Evolutionary conservation across 2,113 vertebrate species (phyloP).

Genomic region (Myotis yumanensis): DNA sequence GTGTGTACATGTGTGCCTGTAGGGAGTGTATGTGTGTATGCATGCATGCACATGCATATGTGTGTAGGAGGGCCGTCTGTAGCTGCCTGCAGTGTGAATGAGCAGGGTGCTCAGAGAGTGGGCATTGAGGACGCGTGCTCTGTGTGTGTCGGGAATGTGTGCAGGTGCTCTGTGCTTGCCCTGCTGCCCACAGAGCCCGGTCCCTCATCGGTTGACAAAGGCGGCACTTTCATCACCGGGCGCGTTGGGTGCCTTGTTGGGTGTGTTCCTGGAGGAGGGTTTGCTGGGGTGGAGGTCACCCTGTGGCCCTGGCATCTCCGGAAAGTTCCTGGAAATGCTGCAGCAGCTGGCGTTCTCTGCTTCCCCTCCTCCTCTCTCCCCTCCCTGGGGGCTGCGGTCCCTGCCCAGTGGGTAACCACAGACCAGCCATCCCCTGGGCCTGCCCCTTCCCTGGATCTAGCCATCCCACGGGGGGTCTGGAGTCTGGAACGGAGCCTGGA

Average conservation of each 20-base stretch:
- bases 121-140: background rate
- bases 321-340: background rate
- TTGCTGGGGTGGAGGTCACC: background rate
- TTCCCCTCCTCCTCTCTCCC: too few relatives aligned
- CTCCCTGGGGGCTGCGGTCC: background rate
- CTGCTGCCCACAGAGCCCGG: fast-evolving
- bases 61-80: background rate
- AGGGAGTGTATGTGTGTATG: background rate
- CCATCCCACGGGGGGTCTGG: background rate
- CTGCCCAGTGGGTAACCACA: background rate
- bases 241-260: background rate
- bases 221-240: background rate
- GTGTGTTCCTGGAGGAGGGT: background rate
- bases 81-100: background rate
- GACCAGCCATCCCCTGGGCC: background rate
- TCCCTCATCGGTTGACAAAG: background rate
- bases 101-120: background rate
- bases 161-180: fast-evolving
- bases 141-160: fast-evolving
- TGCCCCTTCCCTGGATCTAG: background rate
- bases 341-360: background rate
- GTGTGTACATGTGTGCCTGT: too few relatives aligned
- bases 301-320: background rate
- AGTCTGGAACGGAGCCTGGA: background rate
- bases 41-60: too few relatives aligned